Evolutionary conservation across 1,140 invertebrate species (phyloP).

Genomic region (Bombus pyrosoma): DNA sequence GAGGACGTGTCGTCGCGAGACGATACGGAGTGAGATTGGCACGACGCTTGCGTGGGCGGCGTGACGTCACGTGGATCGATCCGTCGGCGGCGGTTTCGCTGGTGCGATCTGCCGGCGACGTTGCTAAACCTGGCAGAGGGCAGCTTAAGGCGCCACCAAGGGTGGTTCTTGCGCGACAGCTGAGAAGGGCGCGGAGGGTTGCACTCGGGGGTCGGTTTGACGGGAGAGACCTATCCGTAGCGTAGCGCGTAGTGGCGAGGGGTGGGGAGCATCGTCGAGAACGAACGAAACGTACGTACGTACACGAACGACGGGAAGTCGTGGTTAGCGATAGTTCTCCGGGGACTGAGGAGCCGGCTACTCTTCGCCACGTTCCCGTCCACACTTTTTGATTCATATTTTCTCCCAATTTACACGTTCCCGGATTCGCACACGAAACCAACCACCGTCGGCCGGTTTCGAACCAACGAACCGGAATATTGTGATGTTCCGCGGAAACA

Average conservation of each 20-base stretch:
- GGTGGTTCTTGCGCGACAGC: constrained; percentile 58
- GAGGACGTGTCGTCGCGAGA: constrained; percentile 6
- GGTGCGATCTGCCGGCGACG: constrained; percentile 76
- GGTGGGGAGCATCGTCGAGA: constrained; percentile 54
- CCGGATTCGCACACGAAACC: too few relatives aligned
- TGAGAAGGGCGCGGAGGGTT: constrained; percentile 49
- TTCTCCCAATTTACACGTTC: background rate
- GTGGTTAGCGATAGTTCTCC: constrained; percentile 65
- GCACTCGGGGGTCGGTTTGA: constrained; percentile 49
- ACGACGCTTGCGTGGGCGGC: constrained; percentile 61
- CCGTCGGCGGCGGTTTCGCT: constrained; percentile 62
- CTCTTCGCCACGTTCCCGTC: constrained; percentile 10
- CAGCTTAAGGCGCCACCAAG: constrained; percentile 68
- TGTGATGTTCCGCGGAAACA: background rate
- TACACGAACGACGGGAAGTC: constrained; percentile 53
- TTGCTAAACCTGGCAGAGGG: constrained; percentile 53
- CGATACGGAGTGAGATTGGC: constrained; percentile 43
- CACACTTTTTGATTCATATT: background rate
- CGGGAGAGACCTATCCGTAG: constrained; percentile 36
- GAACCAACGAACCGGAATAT: too few relatives aligned
- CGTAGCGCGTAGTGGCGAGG: constrained; percentile 50
- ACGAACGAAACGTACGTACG: constrained; percentile 37
- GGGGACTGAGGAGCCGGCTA: constrained; percentile 47
- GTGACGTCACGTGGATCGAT: constrained; percentile 79
- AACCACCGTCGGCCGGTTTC: too few relatives aligned